phyloP scores from a whole-genome alignment of 1,140 invertebrate genomes.

The Aleiodes sp. region DNA sequence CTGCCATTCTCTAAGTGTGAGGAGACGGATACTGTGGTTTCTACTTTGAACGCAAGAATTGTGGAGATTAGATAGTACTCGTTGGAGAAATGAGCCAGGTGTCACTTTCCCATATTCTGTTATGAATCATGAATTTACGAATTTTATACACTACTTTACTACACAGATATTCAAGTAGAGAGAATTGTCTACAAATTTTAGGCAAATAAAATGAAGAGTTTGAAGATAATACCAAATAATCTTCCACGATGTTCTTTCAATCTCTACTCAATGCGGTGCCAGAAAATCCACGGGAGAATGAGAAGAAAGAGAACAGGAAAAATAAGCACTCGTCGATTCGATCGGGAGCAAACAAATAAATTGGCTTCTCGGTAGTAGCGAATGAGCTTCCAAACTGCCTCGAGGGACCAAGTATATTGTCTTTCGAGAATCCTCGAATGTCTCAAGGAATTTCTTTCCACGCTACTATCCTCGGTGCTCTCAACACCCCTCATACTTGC shows the following conservation, averaged over 20 bases:
- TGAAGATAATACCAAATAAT: neutral
- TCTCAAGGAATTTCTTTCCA: slow-evolving; percentile 2
- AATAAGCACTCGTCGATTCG: neutral
- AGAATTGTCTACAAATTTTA: no score
- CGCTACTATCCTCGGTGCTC: neutral
- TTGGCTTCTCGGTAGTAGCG: slow-evolving; percentile 13
- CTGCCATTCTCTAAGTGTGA: slow-evolving; percentile 22
- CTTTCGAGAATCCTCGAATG: slow-evolving; percentile 13
- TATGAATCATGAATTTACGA: no score
- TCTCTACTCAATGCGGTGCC: neutral
- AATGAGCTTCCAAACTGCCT: slow-evolving; percentile 15
- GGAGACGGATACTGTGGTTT: slow-evolving; percentile 41
- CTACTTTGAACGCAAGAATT: slow-evolving; percentile 23
- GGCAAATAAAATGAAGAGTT: no score
- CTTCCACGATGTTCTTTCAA: neutral
- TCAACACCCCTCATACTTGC: neutral
- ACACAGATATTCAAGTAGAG: no score
- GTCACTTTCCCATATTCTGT: neutral
- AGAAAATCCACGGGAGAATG: neutral
- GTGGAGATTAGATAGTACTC: slow-evolving; percentile 10
- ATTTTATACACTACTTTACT: neutral
- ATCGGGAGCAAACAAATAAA: slow-evolving; percentile 20
- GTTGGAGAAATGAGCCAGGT: neutral
- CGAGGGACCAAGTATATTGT: slow-evolving; percentile 10
- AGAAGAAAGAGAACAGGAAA: neutral